Percentiles rank a stretch among this genome's conserved stretches.
These are phyloP conservation scores for Cecidostiba fungosa DNA, from an alignment of 2,888 invertebrate genomes.

Conservation along the genomic window DNA sequence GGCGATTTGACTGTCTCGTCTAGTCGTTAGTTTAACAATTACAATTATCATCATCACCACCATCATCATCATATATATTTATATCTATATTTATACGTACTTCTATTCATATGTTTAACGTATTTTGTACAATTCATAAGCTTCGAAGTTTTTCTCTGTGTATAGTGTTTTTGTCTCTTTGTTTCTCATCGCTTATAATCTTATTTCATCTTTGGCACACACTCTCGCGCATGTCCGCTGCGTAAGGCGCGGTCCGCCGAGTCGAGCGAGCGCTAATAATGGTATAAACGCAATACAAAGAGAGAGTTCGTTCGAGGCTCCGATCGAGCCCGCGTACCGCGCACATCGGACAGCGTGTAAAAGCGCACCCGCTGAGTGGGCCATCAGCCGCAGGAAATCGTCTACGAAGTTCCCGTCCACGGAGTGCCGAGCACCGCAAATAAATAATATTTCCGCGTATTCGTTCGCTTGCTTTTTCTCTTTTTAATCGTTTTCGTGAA, in stretches of 20 bases:
- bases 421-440: background rate
- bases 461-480: background rate
- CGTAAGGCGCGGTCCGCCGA: background rate
- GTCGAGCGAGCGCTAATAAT: background rate
- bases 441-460: background rate
- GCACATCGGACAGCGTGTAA: background rate
- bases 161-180: slow-evolving; percentile 25
- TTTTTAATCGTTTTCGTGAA: background rate
- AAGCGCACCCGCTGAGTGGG: background rate
- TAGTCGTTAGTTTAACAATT: slow-evolving; percentile 66
- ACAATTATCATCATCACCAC: slow-evolving; percentile 68
- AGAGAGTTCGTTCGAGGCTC: background rate
- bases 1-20: slow-evolving; percentile 44
- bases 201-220: slow-evolving; percentile 54
- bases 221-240: slow-evolving; percentile 38
- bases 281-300: background rate
- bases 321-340: background rate
- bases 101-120: slow-evolving; percentile 73
- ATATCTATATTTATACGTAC: slow-evolving; percentile 59
- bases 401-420: background rate
- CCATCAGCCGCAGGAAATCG: background rate
- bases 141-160: slow-evolving; percentile 70
- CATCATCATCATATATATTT: slow-evolving; percentile 64
- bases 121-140: slow-evolving; percentile 77
- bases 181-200: slow-evolving; percentile 2